Base-by-base conservation (phyloP, 1,140 invertebrate genomes). In the Zaprionus camerounensis region DNA sequence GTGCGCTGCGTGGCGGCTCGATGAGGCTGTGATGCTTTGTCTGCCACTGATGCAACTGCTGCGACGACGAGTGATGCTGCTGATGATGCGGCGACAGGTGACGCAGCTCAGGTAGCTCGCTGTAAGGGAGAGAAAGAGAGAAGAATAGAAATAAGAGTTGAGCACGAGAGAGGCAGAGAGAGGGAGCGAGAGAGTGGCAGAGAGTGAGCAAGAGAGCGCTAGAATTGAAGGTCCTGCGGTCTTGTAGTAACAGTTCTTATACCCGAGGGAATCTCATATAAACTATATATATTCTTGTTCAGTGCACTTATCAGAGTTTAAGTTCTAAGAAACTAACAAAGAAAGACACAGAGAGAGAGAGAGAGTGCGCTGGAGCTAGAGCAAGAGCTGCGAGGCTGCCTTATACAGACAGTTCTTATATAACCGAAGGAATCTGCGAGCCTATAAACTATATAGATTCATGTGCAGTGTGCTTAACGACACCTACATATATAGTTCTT, bases 21-120 rank as follows among this genome's bases (percentile, higher is more conserved):
- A 92, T 92, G 0, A 93, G 59, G 63, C 92, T 93, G 56, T 83
- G 81, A 34, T 93, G 92, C 77, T 91, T 93, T 5, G 77, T 61
- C 38, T 92, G 80, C 85, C 85, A 88, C 31, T 82, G 82, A 34
- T 86, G 79, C 58, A 90, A 63, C 57, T 84, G 80, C 26, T 66
- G 41, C 61, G 76, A 69, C 46, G 71, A 71, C 28, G 64, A 66
- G 34, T 73, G 66, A 34, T 73, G 76, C 62, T 76, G 68, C 13
- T 65, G 75, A 26, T 82, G 86, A 38, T 81, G 77, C 59, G 82
- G 72, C 49, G 82, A 80, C 26, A 80, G 46, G 15, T 75, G 82
- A 3, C 90, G 68, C 63, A 91, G 36, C 59, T 91, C 85, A 11
- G 90, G 71, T 63, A 90, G 28, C 70, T 91, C 90, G 24, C 71